phyloP scores from a whole-genome alignment of 2,113 vertebrate genomes.

The Mobula birostris region DNA sequence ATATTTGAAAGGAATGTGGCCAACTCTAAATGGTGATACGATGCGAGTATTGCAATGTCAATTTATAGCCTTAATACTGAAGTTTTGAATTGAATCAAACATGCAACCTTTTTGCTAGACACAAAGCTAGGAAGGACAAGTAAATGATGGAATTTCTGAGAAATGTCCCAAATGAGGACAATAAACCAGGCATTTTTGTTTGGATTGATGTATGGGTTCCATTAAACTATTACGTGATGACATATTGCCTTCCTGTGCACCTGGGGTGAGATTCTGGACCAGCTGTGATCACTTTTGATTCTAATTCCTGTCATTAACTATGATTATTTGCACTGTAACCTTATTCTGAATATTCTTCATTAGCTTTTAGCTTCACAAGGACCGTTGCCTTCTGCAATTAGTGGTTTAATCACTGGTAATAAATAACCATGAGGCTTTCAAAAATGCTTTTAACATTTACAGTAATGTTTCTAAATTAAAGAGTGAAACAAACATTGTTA shows the following conservation, averaged over 20 bases:
- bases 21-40: background rate
- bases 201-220: background rate
- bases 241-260: slow-evolving; percentile 1
- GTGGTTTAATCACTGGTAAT: slow-evolving; percentile 22
- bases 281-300: slow-evolving; percentile 31
- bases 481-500: background rate
- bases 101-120: background rate
- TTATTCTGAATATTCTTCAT: slow-evolving; percentile 8
- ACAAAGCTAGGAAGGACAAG: background rate
- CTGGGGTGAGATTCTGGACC: slow-evolving; percentile 12
- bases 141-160: background rate
- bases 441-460: slow-evolving; percentile 33
- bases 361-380: slow-evolving; percentile 25
- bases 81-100: background rate
- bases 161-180: background rate
- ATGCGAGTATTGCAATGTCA: too few species aligned
- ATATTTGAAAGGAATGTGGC: background rate
- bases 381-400: background rate
- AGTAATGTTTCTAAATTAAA: slow-evolving; percentile 25
- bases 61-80: background rate
- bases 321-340: slow-evolving; percentile 28
- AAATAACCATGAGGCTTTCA: slow-evolving; percentile 20
- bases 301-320: slow-evolving; percentile 26
- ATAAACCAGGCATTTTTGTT: too few species aligned
- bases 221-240: background rate